Evolutionary conservation across 2,797 vertebrate genomes (phyloP), one percentile per base, ranked within the genome.

Genomic region (Gastrophryne carolinensis): DNA sequence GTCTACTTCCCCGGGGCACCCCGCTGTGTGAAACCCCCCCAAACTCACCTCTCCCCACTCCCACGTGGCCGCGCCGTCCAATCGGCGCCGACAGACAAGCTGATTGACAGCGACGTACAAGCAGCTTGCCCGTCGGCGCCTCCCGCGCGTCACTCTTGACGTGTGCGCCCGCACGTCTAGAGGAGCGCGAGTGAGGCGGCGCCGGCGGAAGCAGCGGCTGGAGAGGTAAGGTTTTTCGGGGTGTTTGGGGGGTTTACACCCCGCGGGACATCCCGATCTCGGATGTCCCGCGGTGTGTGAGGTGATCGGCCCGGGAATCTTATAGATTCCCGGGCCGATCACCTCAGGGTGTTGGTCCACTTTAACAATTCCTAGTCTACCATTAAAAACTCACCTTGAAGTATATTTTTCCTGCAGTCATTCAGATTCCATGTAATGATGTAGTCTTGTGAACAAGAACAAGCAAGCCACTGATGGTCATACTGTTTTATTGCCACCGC

Each of bases 381-480:
- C 37, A 3, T 41, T 1, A 2, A 34, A 47, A 1, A 39, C 10
- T 68, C 72, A 91, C 90, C 89, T 86, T 84, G 50, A 62, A 79
- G 44, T 1, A 53, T 39, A 9, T 78, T 80, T 70, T 70, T 39
- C 2, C 11, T 58, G 37, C 89, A 90, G 26, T 86, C 80, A 0
- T 83, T 82, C 39, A 91, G 65, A 61, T 82, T 75, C 89, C 91
- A 91, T 27, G 83, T 50, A 3, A 90, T 77, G 4, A 90, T 79
- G n/a, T 1, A 15, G 12, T 90, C 89, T 15, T 0, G 30, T 1
- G 88, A 91, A 2, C 90, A 89, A 27, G 90, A 91, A 12, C 87
- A 89, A 52, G 89, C 2, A 5, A 84, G 80, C 17, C 65, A 79
- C 0, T 86, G 85, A 15, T 47, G 29, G 24, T 0, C 56, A 49